These are phyloP conservation scores for Aleadryas rufinucha DNA, from an alignment of 2,113 vertebrate species.

Conservation along the genomic window DNA sequence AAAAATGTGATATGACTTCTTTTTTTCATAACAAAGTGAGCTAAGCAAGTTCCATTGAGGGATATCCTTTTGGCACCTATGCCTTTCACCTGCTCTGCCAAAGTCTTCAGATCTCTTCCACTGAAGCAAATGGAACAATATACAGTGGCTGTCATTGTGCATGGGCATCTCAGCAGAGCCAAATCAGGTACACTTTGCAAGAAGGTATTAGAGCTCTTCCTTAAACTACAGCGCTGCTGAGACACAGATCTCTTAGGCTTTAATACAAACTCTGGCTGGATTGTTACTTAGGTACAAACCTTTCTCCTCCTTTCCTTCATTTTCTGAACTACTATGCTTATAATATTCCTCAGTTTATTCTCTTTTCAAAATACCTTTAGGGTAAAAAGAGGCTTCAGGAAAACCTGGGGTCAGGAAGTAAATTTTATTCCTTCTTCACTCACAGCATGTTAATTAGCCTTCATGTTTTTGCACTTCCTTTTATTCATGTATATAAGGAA, in stretches of 20 bases:
- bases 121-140: not conserved
- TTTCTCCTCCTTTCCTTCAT: not conserved
- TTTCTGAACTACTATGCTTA: not conserved
- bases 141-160: not conserved
- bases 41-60: not conserved
- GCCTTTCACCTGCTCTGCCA: not conserved
- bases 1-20: not conserved
- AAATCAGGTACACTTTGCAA: not conserved
- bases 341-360: not conserved
- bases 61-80: not conserved
- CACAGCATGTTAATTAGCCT: not conserved
- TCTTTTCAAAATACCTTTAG: not conserved
- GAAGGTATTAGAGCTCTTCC: not conserved
- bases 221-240: not conserved
- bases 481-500: not conserved
- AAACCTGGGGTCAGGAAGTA: not conserved
- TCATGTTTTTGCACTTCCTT: not conserved
- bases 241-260: not conserved
- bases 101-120: not conserved
- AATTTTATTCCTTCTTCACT: not conserved
- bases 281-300: not conserved
- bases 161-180: rapidly evolving
- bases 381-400: not conserved
- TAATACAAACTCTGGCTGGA: not conserved
- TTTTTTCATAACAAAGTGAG: not conserved